Conservation (phyloP, 1,140 invertebrate species). For the Camponotus vicinus region DNA sequence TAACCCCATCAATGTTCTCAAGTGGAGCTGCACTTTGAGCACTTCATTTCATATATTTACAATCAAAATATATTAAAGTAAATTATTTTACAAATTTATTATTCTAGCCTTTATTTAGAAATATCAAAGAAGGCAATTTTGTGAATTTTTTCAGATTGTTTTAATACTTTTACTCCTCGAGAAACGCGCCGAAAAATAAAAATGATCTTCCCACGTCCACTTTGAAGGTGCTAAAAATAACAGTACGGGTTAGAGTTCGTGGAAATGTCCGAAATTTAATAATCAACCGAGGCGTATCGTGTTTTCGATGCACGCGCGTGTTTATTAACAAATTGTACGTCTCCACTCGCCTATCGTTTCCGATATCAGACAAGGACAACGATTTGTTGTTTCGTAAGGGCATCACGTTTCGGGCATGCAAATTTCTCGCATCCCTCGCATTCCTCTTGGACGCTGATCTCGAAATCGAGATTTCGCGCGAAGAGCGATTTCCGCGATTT, state of each 20-base stretch:
- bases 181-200: no score
- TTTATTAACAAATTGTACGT: constrained; percentile 52
- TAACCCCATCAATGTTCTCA: no score
- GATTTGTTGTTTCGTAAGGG: constrained; percentile 60
- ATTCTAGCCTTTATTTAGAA: no score
- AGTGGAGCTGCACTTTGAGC: no score
- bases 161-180: no score
- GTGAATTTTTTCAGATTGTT: no score
- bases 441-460: background rate
- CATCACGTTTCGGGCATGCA: constrained; percentile 72
- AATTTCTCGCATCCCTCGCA: constrained; percentile 50
- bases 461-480: background rate
- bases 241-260: background rate
- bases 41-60: no score
- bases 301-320: constrained; percentile 50
- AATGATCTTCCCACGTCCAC: no score
- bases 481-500: background rate
- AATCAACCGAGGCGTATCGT: constrained; percentile 3
- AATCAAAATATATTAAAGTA: no score
- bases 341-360: background rate
- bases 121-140: no score
- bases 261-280: constrained; percentile 14
- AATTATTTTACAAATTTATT: no score
- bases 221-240: no score
- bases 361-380: constrained; percentile 60